phyloP scores from a whole-genome alignment of 2,113 vertebrate species.

The Neopipo cinnamomea region DNA sequence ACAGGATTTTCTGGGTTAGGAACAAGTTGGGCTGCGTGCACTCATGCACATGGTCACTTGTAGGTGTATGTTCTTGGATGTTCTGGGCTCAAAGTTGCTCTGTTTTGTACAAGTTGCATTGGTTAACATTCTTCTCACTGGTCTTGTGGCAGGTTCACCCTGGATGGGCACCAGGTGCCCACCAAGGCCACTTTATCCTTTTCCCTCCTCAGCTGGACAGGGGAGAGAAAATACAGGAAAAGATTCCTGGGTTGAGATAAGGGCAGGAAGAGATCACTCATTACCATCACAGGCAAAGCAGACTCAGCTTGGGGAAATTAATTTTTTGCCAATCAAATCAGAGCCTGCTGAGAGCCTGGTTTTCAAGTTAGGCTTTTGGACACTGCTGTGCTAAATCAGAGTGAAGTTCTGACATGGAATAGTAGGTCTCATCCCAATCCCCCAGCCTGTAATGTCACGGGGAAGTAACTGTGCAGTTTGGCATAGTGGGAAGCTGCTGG shows the following conservation, averaged over 20 bases:
- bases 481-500: not conserved
- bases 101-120: not conserved
- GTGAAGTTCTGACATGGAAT: not conserved
- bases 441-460: not conserved
- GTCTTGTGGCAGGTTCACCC: not conserved
- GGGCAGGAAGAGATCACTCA: not conserved
- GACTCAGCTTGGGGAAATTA: not conserved
- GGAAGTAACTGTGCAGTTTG: not conserved
- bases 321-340: not conserved
- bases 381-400: not conserved
- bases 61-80: not conserved
- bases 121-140: not conserved
- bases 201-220: not conserved
- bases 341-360: not conserved
- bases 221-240: not conserved
- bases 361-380: not conserved
- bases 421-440: not conserved
- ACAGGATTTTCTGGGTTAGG: not conserved
- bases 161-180: not conserved
- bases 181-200: not conserved
- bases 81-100: not conserved
- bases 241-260: not conserved
- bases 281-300: not conserved
- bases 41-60: fast-evolving
- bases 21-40: not conserved